phyloP scores from a whole-genome alignment of 2,113 vertebrate genomes.

The Leucoraja erinaceus region DNA sequence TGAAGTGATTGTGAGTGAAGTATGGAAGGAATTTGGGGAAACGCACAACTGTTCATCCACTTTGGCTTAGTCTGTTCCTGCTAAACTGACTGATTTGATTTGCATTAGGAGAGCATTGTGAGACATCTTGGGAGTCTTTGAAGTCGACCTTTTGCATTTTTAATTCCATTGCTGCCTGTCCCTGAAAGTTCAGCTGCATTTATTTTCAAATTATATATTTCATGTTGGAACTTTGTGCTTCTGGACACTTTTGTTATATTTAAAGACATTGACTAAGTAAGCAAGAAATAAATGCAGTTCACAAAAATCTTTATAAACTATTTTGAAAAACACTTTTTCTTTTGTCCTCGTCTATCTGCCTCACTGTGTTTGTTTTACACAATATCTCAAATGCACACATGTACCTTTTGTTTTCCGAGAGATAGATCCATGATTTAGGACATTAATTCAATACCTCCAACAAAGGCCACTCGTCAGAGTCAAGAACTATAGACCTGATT shows the following conservation, averaged over 20 bases:
- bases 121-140: no score
- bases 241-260: background rate
- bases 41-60: background rate
- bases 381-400: conserved; percentile 7
- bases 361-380: conserved; percentile 36
- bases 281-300: background rate
- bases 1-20: background rate
- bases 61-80: background rate
- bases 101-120: background rate
- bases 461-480: background rate
- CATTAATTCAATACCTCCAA: background rate
- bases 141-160: background rate
- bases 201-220: background rate
- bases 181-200: background rate
- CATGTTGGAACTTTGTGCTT: background rate
- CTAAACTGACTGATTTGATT: background rate
- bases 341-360: conserved; percentile 46
- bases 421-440: background rate
- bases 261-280: background rate
- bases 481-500: background rate
- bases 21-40: background rate
- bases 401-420: background rate
- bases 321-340: background rate
- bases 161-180: background rate
- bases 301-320: background rate